These are phyloP conservation scores for Apogon hyalosoma DNA, from an alignment of 2,797 vertebrate species.

Conservation along the genomic window DNA sequence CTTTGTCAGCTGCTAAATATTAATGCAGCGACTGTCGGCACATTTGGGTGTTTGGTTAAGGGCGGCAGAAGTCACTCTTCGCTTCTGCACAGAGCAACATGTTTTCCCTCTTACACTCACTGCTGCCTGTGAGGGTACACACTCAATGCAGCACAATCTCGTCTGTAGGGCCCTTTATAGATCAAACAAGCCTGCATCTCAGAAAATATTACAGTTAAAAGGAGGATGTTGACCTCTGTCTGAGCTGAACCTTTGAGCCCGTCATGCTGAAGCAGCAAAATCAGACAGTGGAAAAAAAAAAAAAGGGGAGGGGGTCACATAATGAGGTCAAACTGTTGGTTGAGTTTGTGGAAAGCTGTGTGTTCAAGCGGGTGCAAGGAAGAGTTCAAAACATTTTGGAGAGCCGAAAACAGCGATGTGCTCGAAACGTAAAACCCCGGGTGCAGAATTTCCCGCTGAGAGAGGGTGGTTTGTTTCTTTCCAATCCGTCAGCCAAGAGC, in stretches of 20 bases:
- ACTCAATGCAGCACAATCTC: slow-evolving; percentile 56
- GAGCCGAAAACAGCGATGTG: slow-evolving; percentile 11
- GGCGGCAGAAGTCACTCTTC: slow-evolving; percentile 36
- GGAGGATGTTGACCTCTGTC: slow-evolving; percentile 48
- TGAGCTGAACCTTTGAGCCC: slow-evolving; percentile 48
- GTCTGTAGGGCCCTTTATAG: slow-evolving; percentile 64
- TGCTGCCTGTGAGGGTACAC: slow-evolving; percentile 51
- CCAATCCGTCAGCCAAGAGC: slow-evolving; percentile 36
- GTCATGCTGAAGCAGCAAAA: slow-evolving; percentile 36
- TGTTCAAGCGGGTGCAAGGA: slow-evolving; percentile 18
- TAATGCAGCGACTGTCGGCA: not conserved
- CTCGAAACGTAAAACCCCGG: slow-evolving; percentile 13
- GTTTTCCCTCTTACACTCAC: slow-evolving; percentile 66
- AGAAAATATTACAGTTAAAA: slow-evolving; percentile 61
- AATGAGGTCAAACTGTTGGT: slow-evolving; percentile 35
- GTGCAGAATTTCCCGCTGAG: slow-evolving; percentile 33
- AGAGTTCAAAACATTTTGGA: slow-evolving; percentile 27
- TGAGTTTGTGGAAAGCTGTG: slow-evolving; percentile 21
- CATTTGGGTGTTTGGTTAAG: slow-evolving; percentile 31
- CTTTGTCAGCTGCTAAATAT: slow-evolving; percentile 17
- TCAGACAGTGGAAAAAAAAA: not conserved
- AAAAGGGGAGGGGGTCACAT: slow-evolving; percentile 7
- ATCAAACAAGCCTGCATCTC: slow-evolving; percentile 54
- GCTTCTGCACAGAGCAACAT: not conserved
- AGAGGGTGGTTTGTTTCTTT: slow-evolving; percentile 12